phyloP scores from a whole-genome alignment of 2,113 vertebrate genomes.

The Puma concolor region DNA sequence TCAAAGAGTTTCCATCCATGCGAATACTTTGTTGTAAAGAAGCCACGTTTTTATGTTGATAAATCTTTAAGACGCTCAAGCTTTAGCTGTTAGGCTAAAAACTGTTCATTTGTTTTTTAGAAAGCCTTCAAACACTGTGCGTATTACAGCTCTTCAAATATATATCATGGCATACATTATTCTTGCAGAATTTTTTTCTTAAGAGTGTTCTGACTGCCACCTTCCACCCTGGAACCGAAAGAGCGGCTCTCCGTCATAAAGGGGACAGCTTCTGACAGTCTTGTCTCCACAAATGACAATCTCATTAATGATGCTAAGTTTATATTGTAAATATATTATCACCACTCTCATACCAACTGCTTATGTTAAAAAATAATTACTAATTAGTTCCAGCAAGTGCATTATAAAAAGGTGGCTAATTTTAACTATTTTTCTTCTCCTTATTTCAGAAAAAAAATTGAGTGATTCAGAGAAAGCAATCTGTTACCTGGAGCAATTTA shows the following conservation, averaged over 20 bases:
- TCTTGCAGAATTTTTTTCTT: background rate
- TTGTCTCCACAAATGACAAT: constrained; percentile 25
- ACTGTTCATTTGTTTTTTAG: background rate
- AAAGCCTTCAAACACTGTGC: background rate
- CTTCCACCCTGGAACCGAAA: background rate
- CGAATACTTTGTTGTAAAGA: constrained; percentile 16
- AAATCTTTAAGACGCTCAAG: background rate
- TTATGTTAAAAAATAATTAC: constrained; percentile 74
- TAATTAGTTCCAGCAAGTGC: constrained; percentile 71
- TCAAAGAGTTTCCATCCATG: background rate
- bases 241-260: background rate
- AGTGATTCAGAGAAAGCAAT: constrained; percentile 68
- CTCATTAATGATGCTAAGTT: constrained; percentile 66
- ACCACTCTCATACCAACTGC: constrained; percentile 75
- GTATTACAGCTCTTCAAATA: background rate
- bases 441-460: background rate
- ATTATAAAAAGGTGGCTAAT: constrained; percentile 68
- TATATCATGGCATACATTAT: background rate
- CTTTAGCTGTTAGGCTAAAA: background rate
- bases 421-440: constrained; percentile 68
- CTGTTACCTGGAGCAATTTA: constrained; percentile 70
- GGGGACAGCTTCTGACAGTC: background rate
- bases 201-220: background rate
- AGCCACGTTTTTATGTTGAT: background rate
- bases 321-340: constrained; percentile 72